Percentiles rank a stretch among this genome's conserved stretches.
Evolutionary conservation across 2,113 vertebrate species (phyloP).

Genomic region (Cynopterus brachyotis): DNA sequence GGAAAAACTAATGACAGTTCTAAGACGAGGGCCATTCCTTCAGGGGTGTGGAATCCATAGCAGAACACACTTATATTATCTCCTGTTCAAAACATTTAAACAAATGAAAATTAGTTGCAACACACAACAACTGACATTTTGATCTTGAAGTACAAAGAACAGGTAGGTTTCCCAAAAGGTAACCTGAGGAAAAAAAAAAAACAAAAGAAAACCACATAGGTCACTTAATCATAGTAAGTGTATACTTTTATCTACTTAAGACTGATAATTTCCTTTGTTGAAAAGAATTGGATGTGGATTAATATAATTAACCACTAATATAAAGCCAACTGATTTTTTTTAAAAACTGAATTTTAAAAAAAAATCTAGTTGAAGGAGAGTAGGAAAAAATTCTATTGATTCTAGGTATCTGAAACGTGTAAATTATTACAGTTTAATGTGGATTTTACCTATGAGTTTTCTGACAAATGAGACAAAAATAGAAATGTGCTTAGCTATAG

Average conservation of each 20-base stretch:
- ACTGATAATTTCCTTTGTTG: not conserved
- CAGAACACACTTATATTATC: not conserved
- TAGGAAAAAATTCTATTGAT: not conserved
- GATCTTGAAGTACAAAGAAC: not conserved
- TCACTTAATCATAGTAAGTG: not conserved
- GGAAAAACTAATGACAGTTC: not conserved
- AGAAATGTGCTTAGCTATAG: not conserved
- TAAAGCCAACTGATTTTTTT: not conserved
- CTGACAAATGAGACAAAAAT: conserved; percentile 1
- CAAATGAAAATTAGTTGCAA: conserved; percentile 11
- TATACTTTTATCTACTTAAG: not conserved
- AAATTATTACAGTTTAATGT: not conserved
- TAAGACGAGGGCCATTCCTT: not conserved
- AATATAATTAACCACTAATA: not conserved
- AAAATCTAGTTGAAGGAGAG: not conserved
- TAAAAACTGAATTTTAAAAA: not conserved
- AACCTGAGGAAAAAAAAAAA: not conserved
- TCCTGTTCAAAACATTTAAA: conserved; percentile 19
- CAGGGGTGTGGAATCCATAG: not conserved
- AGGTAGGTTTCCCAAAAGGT: not conserved
- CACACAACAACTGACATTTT: not conserved
- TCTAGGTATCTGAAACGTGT: not conserved
- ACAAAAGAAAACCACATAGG: not conserved
- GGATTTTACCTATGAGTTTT: conserved; percentile 19
- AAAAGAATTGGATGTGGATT: not conserved